phyloP scores from a whole-genome alignment of 2,113 vertebrate species.

The Centropus unirufus region DNA sequence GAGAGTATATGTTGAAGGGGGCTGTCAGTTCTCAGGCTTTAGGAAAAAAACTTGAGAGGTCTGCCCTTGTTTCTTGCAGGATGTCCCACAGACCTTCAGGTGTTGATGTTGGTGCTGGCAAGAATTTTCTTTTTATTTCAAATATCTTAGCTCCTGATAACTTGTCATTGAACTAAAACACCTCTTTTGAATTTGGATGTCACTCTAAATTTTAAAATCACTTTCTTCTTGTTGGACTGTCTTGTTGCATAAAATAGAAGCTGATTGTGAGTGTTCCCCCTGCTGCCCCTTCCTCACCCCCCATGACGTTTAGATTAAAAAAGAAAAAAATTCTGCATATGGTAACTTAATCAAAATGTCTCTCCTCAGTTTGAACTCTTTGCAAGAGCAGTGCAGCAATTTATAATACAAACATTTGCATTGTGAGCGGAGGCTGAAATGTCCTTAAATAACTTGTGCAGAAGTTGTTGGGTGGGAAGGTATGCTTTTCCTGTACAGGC shows the following conservation, averaged over 20 bases:
- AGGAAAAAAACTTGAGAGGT: not conserved
- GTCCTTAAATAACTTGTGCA: slow-evolving; percentile 46
- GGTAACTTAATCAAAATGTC: not conserved
- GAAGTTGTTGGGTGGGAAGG: slow-evolving; percentile 5
- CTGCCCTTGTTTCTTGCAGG: not conserved
- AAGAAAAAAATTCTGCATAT: not conserved
- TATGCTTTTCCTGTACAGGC: not conserved
- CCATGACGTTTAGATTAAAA: not conserved
- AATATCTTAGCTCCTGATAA: not conserved
- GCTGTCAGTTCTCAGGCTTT: not conserved
- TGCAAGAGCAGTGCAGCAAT: slow-evolving; percentile 28
- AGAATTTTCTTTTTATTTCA: slow-evolving; percentile 16
- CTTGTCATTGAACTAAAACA: not conserved
- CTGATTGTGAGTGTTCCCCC: not conserved
- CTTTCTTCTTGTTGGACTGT: not conserved
- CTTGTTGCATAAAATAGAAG: not conserved
- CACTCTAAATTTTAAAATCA: not conserved
- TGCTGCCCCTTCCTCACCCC: accelerated
- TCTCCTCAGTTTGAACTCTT: not conserved
- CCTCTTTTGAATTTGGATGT: not conserved
- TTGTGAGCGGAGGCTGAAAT: slow-evolving; percentile 17
- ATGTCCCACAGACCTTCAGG: not conserved
- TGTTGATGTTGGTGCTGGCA: not conserved
- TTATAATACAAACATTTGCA: slow-evolving; percentile 31
- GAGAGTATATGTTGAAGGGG: not conserved